Evolutionary conservation across 2,888 invertebrate species (phyloP), one percentile per base, ranked within the genome.

Genomic region (Microplitis deprimator): DNA sequence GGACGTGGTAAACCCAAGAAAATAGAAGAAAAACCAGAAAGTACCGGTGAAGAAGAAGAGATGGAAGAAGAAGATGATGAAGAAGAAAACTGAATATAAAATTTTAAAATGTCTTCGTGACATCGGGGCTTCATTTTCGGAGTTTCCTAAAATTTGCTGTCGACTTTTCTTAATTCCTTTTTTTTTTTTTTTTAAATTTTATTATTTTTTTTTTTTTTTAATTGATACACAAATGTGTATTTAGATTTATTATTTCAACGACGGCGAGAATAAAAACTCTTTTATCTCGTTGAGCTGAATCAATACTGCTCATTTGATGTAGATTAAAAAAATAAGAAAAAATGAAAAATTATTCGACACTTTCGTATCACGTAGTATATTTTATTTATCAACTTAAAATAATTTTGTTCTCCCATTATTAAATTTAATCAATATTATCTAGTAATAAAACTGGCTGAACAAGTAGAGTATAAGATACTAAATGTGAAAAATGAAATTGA

Each of bases 11-110:
- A 88, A 79, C 87, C 87, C 41, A 89, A 90, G 82, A 90, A 89
- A 82, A 88, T 88, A 77, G 89, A 90, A 82, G 89, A 90, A 67
- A 90, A 90, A 81, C 88, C 89, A 16, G 89, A 90, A 79, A 89
- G 89, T 73, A 87, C 89, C 59, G 89, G 89, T 6, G 89, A 89
- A 68, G 89, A 89, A 59, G 89, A 89, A 61, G 89, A 90, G 50
- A 89, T 88, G 65, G 89, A 90, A 68, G 89, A 90, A 69, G 89
- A 90, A 69, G 89, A 89, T 39, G 89, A 89, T 29, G 89, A 89
- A 70, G 89, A 89, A 41, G 89, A 89, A 71, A 88, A 89, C 80
- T 87, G 85, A 87, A 83, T 77, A 64, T 20, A 59, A 77, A 72
- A 77, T 60, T 29, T 29, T 17, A 41, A 62, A 73, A 73, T 67